Evolutionary conservation across 2,113 vertebrate genomes (phyloP), one percentile per base, ranked within the genome.

Genomic region (Coptodon bakossiorum): DNA sequence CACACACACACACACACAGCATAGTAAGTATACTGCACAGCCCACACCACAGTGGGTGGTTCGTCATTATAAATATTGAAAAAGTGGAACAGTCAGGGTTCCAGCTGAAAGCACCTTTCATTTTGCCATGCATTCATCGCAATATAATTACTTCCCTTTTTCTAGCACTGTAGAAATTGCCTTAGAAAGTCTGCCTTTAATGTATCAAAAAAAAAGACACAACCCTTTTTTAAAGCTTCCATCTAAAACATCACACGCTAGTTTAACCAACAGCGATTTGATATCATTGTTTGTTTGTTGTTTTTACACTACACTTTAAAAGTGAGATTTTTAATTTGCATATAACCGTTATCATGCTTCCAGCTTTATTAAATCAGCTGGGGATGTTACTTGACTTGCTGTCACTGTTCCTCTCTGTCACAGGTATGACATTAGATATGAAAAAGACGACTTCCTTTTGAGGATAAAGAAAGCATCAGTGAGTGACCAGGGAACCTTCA

Each of bases 381-480:
- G 48, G 43, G n/a, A 48, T 45, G 29, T 73, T 48, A 40, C 14
- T 53, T 81, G 76, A 92, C 81, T 76, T 50, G 40, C 50, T 85
- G 61, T 80, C 43, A 10, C 54, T 54, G 27, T 81, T 87, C 59
- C 29, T 88, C 36, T 91, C 24, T 53, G 45, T 90, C 17, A 1
- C 91, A 99, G 98, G 95, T 99, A 98, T 66, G 99, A 99, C 91
- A 98, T 99, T 94, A 97, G 97, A 92, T 98, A 98, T 61, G 99
- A 99, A 86, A 99, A 97, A 89, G 98, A 99, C 10, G 98, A 99
- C 91, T 98, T 98, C 84, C 97, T 98, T 4, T 92, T 99, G 91
- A 96, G 97, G 92, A 98, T 99, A 84, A 99, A 99, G 95, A 99
- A 98, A 92, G 97, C 98, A 2, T 52, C 90, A 71, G 97, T 97